Evolutionary conservation across 2,797 vertebrate species (phyloP).

Genomic region (Carapus acus): DNA sequence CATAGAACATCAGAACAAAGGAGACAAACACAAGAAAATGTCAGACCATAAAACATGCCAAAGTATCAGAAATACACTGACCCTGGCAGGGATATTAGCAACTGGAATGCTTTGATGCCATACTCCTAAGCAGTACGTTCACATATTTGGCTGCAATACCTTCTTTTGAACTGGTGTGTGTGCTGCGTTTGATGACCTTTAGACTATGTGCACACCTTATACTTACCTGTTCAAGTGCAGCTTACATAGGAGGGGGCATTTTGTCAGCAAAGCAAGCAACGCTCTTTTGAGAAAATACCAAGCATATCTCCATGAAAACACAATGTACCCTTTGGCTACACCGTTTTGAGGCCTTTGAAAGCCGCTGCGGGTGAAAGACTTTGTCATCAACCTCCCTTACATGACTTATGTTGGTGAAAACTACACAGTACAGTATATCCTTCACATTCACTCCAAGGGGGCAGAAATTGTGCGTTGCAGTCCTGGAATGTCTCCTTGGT

Average conservation of each 20-base stretch:
- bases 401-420: neutral
- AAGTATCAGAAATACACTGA: no score
- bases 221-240: neutral
- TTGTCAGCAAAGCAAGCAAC: neutral
- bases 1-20: conserved; percentile 56
- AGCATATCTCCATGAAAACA: neutral
- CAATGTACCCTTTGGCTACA: neutral
- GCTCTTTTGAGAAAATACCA: neutral
- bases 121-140: conserved; percentile 6
- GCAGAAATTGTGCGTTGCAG: no score
- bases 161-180: neutral
- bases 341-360: neutral
- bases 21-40: conserved; percentile 26
- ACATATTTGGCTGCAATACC: no score
- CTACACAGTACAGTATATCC: neutral
- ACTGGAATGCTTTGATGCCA: no score
- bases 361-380: neutral
- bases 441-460: no score
- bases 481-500: neutral
- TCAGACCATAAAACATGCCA: no score
- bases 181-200: no score
- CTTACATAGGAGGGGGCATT: neutral
- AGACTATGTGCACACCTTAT: no score
- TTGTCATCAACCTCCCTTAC: neutral
- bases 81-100: no score